These are phyloP conservation scores for Acholoe squamosa DNA, from an alignment of 2,888 invertebrate genomes.

Conservation along the genomic window DNA sequence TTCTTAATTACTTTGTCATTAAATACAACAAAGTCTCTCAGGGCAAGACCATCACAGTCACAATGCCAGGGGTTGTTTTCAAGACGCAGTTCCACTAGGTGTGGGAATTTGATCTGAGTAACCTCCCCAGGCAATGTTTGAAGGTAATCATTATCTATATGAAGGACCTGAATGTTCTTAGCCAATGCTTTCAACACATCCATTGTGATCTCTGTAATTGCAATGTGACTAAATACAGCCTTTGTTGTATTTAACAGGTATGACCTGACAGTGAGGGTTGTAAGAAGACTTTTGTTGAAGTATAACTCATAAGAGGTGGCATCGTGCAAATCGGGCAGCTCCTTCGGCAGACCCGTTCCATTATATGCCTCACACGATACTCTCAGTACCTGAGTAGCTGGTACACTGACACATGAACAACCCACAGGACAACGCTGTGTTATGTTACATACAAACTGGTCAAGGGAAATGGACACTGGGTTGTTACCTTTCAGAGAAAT, in stretches of 20 bases:
- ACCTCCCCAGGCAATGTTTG: background rate
- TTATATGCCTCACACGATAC: background rate
- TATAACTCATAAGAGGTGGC: background rate
- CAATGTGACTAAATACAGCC: background rate
- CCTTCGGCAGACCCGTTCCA: background rate
- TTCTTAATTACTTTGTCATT: background rate
- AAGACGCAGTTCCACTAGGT: background rate
- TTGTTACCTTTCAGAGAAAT: background rate
- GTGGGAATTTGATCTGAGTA: background rate
- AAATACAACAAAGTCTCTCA: background rate
- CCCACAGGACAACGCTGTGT: background rate
- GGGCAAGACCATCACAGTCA: background rate
- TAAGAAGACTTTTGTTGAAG: background rate
- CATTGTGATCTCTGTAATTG: background rate
- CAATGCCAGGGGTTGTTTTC: background rate
- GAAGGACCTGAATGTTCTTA: background rate
- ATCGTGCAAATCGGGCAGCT: background rate
- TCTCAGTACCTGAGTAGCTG: background rate
- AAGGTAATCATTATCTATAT: background rate
- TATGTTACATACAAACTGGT: background rate
- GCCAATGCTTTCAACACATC: background rate
- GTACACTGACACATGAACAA: background rate
- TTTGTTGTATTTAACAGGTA: background rate
- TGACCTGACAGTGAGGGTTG: background rate
- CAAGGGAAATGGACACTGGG: background rate